Evolutionary conservation across 2,113 vertebrate genomes (phyloP).

Genomic region (Leptobrachium ailaonicum): DNA sequence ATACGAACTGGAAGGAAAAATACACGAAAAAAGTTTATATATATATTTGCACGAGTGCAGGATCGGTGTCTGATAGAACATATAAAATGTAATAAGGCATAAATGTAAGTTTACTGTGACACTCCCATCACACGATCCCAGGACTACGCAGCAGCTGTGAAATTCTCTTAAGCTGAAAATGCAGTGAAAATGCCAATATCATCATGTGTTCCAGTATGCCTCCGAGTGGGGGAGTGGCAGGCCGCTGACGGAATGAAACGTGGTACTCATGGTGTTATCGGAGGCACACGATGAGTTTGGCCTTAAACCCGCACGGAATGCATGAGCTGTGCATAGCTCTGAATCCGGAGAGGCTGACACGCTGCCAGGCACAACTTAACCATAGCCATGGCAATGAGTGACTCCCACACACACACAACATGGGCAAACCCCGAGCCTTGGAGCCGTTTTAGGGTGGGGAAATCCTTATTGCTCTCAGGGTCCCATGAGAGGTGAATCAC

Average conservation of each 20-base stretch:
- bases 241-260: neutral
- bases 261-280: neutral
- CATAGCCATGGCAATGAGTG: conserved; percentile 10
- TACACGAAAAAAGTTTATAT: too few species aligned
- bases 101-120: too few species aligned
- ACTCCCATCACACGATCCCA: neutral
- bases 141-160: neutral
- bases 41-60: too few species aligned
- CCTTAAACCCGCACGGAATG: conserved; percentile 4
- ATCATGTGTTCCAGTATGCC: neutral
- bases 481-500: too few species aligned
- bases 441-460: too few species aligned
- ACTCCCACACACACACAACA: neutral
- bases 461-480: too few species aligned
- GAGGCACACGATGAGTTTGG: conserved; percentile 15
- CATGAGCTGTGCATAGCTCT: neutral
- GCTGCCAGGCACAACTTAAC: neutral
- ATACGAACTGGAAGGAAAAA: too few species aligned
- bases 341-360: neutral
- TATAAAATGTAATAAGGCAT: too few species aligned
- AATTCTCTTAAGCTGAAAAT: conserved; percentile 1
- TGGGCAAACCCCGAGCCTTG: neutral
- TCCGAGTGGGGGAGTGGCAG: neutral
- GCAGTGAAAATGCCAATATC: neutral
- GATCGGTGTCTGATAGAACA: too few species aligned